A percentile compares a stretch with the other conserved stretches of the same genome.
Evolutionary conservation across 2,888 invertebrate species (phyloP).

Genomic region (Mellilla xanthometata): DNA sequence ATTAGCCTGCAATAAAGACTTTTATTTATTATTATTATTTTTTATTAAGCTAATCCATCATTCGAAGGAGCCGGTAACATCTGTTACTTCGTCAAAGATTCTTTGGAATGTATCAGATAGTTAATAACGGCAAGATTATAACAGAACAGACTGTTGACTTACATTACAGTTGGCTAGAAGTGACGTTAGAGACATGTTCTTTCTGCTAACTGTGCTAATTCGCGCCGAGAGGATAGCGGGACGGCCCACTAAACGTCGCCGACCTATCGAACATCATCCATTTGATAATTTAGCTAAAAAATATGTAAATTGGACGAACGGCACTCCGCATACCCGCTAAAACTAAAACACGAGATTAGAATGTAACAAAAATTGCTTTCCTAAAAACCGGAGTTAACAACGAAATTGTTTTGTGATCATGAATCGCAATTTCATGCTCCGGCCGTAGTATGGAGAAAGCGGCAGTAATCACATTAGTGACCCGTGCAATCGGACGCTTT

Average conservation of each 20-base stretch:
- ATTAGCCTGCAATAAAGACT: too few relatives aligned
- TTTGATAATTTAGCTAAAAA: conserved; percentile 29
- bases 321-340: conserved; percentile 23
- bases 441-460: conserved; percentile 25
- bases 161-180: conserved; percentile 10
- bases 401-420: conserved; percentile 25
- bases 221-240: conserved; percentile 25
- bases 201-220: conserved; percentile 27
- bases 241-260: conserved; percentile 23
- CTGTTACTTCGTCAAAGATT: too few relatives aligned
- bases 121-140: too few relatives aligned
- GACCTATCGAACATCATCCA: conserved; percentile 23
- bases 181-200: conserved; percentile 8
- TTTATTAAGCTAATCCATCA: too few relatives aligned
- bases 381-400: conserved; percentile 17
- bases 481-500: conserved; percentile 11
- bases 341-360: neutral
- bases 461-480: conserved; percentile 17
- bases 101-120: too few relatives aligned
- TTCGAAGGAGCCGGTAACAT: too few relatives aligned
- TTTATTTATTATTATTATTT: too few relatives aligned
- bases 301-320: conserved; percentile 29
- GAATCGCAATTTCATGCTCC: conserved; percentile 29
- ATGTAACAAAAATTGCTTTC: conserved; percentile 12
- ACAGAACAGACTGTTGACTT: too few relatives aligned